Conservation (phyloP, 2,888 invertebrate species). For the Entomobrya proxima region DNA sequence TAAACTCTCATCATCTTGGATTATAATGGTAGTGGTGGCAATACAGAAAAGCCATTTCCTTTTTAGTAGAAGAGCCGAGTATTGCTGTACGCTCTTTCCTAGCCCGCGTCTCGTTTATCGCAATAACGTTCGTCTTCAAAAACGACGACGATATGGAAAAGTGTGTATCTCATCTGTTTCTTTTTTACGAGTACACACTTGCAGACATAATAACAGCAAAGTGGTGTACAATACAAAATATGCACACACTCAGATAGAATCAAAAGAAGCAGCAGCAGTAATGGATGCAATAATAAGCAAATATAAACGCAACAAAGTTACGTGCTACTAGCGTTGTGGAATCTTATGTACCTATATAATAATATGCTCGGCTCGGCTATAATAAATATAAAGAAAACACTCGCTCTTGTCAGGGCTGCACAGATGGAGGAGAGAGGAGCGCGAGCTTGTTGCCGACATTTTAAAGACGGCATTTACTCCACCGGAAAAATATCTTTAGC, state of each 20-base stretch:
- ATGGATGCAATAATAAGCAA: conserved; percentile 32
- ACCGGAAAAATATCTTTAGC: conserved; percentile 62
- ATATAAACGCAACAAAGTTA: not conserved
- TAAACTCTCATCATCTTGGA: conserved; percentile 32
- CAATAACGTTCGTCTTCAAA: not conserved
- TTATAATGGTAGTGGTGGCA: conserved; percentile 5
- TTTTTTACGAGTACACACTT: conserved; percentile 42
- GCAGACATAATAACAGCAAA: not conserved
- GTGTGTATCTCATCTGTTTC: conserved; percentile 49
- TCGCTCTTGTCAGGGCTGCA: not conserved
- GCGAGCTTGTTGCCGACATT: conserved; percentile 62
- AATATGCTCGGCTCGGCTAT: not conserved
- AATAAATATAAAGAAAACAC: not conserved
- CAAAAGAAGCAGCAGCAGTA: not conserved
- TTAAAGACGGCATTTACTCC: conserved; percentile 62
- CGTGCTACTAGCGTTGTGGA: not conserved
- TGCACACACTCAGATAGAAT: not conserved
- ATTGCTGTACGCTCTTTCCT: not conserved
- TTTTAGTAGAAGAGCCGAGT: conserved; percentile 52
- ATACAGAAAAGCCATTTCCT: conserved; percentile 60
- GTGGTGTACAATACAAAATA: not conserved
- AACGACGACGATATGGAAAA: not conserved
- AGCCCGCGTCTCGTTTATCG: not conserved
- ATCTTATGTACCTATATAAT: not conserved
- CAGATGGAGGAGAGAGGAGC: conserved; percentile 9